These are phyloP conservation scores for Archocentrus centrarchus DNA, from an alignment of 2,113 vertebrate genomes.

Conservation along the genomic window DNA sequence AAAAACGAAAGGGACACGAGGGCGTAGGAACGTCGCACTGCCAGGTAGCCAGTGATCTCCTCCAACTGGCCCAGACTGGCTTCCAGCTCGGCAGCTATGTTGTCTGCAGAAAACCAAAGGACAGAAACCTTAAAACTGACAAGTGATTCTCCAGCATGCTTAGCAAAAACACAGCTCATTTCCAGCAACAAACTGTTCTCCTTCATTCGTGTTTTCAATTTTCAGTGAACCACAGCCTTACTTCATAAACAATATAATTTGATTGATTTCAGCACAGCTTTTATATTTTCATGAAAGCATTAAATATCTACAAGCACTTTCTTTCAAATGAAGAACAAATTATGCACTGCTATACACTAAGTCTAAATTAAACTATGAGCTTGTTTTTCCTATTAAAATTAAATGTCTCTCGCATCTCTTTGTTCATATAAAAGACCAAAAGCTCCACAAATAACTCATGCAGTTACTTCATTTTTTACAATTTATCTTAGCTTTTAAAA, in stretches of 20 bases:
- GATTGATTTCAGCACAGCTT: not conserved
- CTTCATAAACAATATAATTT: not conserved
- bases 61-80: constrained; percentile 96
- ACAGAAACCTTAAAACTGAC: not conserved
- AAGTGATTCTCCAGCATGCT: not conserved
- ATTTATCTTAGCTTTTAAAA: not conserved
- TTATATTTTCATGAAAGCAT: not conserved
- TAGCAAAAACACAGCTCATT: not conserved
- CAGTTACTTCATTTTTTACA: too few relatives aligned
- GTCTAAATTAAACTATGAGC: not conserved
- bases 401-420: too few relatives aligned
- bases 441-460: too few relatives aligned
- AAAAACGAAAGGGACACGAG: constrained; percentile 96
- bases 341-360: not conserved
- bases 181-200: not conserved
- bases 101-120: constrained; percentile 81
- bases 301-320: not conserved
- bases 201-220: not conserved
- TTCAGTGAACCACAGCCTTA: not conserved
- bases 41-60: constrained; percentile 95
- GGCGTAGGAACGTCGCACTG: constrained; percentile 93
- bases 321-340: not conserved
- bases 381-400: not conserved
- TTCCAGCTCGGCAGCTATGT: constrained; percentile 95
- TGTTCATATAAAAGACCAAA: too few relatives aligned